A percentile compares a stretch with the other conserved stretches of the same genome.
phyloP scores from a whole-genome alignment of 2,797 vertebrate species.

The Denticeps clupeoides region DNA sequence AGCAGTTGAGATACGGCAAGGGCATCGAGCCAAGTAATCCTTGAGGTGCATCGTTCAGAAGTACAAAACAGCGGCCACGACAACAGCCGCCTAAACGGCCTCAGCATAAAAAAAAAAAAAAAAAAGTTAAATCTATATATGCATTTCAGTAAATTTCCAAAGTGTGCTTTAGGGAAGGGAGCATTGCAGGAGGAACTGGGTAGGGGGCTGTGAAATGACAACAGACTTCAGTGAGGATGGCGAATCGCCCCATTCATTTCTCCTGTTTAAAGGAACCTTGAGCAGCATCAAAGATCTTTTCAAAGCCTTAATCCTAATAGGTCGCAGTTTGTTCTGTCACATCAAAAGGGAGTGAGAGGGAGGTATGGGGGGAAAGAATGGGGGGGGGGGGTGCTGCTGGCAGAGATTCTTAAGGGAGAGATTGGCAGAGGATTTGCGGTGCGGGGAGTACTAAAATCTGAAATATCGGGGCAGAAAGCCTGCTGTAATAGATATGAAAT shows the following conservation, averaged over 20 bases:
- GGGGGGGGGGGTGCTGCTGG: slow-evolving; percentile 56
- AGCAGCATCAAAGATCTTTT: slow-evolving; percentile 79
- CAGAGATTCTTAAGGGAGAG: slow-evolving; percentile 73
- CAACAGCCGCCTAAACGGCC: slow-evolving; percentile 15
- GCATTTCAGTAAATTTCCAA: too few species aligned
- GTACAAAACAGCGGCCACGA: slow-evolving; percentile 9
- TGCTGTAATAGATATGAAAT: slow-evolving; percentile 80
- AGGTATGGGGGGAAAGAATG: slow-evolving; percentile 57
- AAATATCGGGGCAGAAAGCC: slow-evolving; percentile 73
- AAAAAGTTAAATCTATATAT: too few species aligned
- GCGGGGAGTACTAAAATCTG: slow-evolving; percentile 64
- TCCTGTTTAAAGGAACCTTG: slow-evolving; percentile 72
- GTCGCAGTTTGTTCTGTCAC: slow-evolving; percentile 78
- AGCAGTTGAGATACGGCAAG: slow-evolving; percentile 44
- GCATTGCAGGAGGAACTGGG: slow-evolving; percentile 20
- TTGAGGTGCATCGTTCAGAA: slow-evolving; percentile 26
- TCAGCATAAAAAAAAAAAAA: slow-evolving; percentile 29
- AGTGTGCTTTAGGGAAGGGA: too few species aligned
- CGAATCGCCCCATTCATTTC: slow-evolving; percentile 72
- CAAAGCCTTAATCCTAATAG: slow-evolving; percentile 81
- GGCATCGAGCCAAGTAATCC: slow-evolving; percentile 35
- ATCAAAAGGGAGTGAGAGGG: slow-evolving; percentile 63
- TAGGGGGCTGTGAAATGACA: slow-evolving; percentile 33
- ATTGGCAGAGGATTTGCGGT: slow-evolving; percentile 77
- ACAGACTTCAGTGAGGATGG: slow-evolving; percentile 59